Evolutionary conservation across 2,888 invertebrate species (phyloP), one percentile per base, ranked within the genome.

Genomic region (Coecobrya sp.): DNA sequence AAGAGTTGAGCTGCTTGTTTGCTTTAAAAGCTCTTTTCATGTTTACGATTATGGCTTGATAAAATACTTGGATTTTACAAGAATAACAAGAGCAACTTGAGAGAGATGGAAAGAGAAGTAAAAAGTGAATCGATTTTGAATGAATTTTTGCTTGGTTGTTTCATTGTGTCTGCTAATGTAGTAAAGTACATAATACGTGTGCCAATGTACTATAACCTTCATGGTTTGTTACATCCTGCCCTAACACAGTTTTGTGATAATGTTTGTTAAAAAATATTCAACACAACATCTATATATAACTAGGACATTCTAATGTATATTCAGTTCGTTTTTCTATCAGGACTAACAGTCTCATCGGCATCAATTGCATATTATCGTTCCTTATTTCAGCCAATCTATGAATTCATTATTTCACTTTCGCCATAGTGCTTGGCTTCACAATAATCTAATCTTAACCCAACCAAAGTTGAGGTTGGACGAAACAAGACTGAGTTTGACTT

Each of bases 11-110:
- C 36, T 86, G 86, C 52, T 73, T 89, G 73, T 84, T 70, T 82
- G 70, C 84, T 89, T 68, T 89, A 82, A 89, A 89, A 89, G 89
- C 82, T 73, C 70, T 84, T 89, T 84, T 84, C 89, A 89, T 89
- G 82, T 89, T 89, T 84, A 89, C 68, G 89, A 89, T 89, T 89
- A 89, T 89, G 70, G 81, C 42, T 89, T 89, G 89, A 82, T 89
- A 89, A 89, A 89, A 89, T 89, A 55, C 55, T 82, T 36, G 82
- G 81, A 84, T 84, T 89, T 89, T 73, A 49, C 49, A 59, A 59
- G 73, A 65, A 70, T 16, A 79, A 79, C 79, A 79, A 52, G 52
- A 52, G 16, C 36, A 79, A 79, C 52, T 79, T 52, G 19, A 79
- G 52, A 27, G 79, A 30, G 27, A 65, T n/a, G 49, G 36, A 65